Evolutionary conservation across 92 coral and sea anemone genomes (phyloP), one percentile per base, ranked within the genome.

Genomic region (Paramuricea clavata): DNA sequence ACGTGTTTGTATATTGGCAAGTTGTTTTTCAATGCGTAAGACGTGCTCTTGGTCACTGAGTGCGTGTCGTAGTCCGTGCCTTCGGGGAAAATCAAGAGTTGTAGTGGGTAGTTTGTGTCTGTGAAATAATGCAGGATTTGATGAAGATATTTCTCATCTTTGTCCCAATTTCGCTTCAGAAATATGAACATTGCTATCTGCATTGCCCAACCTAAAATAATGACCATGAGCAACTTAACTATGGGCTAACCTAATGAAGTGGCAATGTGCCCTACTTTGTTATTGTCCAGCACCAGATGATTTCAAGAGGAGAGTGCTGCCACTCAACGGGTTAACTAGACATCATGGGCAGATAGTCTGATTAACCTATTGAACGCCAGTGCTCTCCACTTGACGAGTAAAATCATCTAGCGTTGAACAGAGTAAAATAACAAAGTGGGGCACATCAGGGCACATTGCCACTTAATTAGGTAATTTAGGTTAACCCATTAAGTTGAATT

Each of bases 41-140:
- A 89, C 44, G 91, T 89, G 49, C 99, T 97, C 86, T 92, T 94
- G 27, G 34, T 34, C 85, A 81, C 88, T 39, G 93, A 94, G 7
- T 67, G 79, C 7, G 79, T 87, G 62, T 86, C 93, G 17, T 90
- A 77, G 73, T 97, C 91, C 44, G 99, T 97, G 12, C 99, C 99
- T 87, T 97, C 99, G 33, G 99, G 99, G 64, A 97, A 97, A 23
- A 97, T 71, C 59, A 97, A 92, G 7, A 97, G 98, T 87, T 97
- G 99, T 36, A 97, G 78, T 28, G 97, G 91, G 69, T 93, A 93
- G 27, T 89, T 82, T 11, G 49, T 89, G 69, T 90, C 93, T 21
- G 81, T 89, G 80, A 93, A 97, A 82, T 94, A 97, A 36, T 87
- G 84, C 25, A 97, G 90, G 49, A 97, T 93, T 64, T 25, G 81